Conservation (phyloP, 2,113 vertebrate genomes). For the Oxygymnocypris stewartii region DNA sequence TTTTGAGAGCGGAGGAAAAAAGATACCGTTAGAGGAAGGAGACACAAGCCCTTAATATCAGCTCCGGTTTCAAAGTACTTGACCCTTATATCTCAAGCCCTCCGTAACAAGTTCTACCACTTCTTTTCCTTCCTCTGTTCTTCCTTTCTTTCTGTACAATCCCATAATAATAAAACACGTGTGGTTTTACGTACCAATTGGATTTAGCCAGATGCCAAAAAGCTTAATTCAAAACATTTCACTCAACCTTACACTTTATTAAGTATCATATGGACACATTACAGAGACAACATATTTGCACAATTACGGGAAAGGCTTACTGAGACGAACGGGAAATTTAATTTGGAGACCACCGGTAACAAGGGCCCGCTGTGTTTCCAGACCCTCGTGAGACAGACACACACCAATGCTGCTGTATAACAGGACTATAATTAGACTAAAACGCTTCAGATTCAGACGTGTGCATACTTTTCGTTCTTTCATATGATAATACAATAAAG, state of each 20-base stretch:
- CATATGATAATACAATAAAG: conserved; percentile 12
- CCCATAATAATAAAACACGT: conserved; percentile 71
- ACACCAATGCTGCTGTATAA: neutral
- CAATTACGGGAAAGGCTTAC: conserved; percentile 69
- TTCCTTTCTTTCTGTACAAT: conserved; percentile 26
- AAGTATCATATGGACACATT: conserved; percentile 68
- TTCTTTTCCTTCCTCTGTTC: conserved; percentile 46
- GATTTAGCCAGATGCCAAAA: conserved; percentile 57
- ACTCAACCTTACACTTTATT: conserved; percentile 67
- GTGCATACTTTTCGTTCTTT: conserved; percentile 1
- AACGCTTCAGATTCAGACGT: neutral
- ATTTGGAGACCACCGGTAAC: conserved; percentile 71
- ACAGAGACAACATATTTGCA: conserved; percentile 77
- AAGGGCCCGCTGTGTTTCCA: conserved; percentile 54
- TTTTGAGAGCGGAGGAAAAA: neutral
- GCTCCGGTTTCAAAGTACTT: conserved; percentile 18
- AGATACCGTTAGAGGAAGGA: neutral
- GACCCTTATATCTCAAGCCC: neutral
- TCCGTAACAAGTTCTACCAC: neutral
- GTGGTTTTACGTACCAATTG: conserved; percentile 48
- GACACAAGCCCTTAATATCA: conserved; percentile 14
- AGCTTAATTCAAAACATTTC: conserved; percentile 70
- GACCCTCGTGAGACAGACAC: neutral
- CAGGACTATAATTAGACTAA: conserved; percentile 19
- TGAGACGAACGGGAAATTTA: conserved; percentile 74